These are phyloP conservation scores for Macropis europaea DNA, from an alignment of 2,888 invertebrate genomes.

Conservation along the genomic window DNA sequence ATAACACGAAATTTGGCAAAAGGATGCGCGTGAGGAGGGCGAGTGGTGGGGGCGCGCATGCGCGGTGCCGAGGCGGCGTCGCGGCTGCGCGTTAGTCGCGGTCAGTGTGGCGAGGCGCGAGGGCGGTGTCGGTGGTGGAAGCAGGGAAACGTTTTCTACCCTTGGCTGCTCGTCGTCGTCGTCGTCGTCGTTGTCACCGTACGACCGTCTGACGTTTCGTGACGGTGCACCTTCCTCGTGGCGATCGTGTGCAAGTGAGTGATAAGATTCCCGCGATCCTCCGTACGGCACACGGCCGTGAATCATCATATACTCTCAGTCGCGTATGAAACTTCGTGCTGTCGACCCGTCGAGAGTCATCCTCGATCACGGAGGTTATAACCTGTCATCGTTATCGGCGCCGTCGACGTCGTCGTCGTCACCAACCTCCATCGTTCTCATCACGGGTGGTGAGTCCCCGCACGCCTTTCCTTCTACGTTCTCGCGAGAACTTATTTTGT, in stretches of 20 bases:
- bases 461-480: neutral
- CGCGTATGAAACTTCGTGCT: constrained; percentile 43
- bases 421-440: constrained; percentile 22
- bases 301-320: neutral
- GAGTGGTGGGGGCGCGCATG: constrained; percentile 35
- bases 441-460: constrained; percentile 20
- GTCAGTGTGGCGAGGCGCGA: constrained; percentile 54
- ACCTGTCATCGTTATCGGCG: constrained; percentile 44
- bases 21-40: neutral
- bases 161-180: constrained; percentile 39
- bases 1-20: too few species aligned
- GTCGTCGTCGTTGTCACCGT: constrained; percentile 34
- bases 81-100: constrained; percentile 63
- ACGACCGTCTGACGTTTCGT: constrained; percentile 20
- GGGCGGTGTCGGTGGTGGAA: constrained; percentile 64
- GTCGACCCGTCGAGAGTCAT: constrained; percentile 42
- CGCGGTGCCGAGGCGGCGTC: constrained; percentile 53
- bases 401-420: constrained; percentile 46
- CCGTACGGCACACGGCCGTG: constrained; percentile 17
- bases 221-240: constrained; percentile 26
- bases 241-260: constrained; percentile 37
- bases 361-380: constrained; percentile 50
- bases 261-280: neutral
- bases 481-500: neutral
- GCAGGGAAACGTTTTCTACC: constrained; percentile 51